Base-by-base conservation (phyloP, 2,888 invertebrate genomes). In the Julus scandinavius region DNA sequence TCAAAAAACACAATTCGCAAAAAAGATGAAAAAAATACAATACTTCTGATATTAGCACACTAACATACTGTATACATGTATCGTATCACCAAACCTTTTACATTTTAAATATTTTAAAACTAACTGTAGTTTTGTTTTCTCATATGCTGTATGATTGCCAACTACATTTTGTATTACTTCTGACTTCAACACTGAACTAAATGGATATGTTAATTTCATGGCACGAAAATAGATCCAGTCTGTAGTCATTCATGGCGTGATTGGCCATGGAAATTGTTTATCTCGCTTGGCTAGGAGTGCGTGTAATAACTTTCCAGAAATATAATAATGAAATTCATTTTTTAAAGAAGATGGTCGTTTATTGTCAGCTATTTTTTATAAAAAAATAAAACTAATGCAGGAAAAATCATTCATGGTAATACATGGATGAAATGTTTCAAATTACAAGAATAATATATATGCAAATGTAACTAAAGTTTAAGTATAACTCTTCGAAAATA, bases 251-350 rank as follows among this genome's bases (percentile, higher is more conserved):
- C 38, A 13, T 80, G 29, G 80, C 38, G 15, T 80, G 80, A 80
- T 80, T 40, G 29, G 11, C 80, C 29, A 80, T 38, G 13, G 80
- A 80, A 80, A 80, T 80, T 80, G 80, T 38, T 80, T 29, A 80
- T 80, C 80, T 80, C 38, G 38, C 80, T 3, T 80, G 80, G 38
- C 80, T 15, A 29, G 15, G 80, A 38, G 38, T 80, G 80, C 80
- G 80, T 80, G 80, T 38, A 80, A 80, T 80, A 80, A 80, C 80
- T 80, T 80, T 80, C 80, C 38, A 40, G 38, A 80, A 80, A 38
- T 72, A 40, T 80, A 80, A 80, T 80, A 80, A 80, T 80, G 29
- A 13, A 80, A 29, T 80, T 38, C 80, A 80, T 80, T 80, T 80
- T 38, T 29, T 11, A 38, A 9, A 11, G 38, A 80, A 80, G 38